Conservation (phyloP, 1,140 invertebrate genomes). For the Philotrypesis tridentata region DNA sequence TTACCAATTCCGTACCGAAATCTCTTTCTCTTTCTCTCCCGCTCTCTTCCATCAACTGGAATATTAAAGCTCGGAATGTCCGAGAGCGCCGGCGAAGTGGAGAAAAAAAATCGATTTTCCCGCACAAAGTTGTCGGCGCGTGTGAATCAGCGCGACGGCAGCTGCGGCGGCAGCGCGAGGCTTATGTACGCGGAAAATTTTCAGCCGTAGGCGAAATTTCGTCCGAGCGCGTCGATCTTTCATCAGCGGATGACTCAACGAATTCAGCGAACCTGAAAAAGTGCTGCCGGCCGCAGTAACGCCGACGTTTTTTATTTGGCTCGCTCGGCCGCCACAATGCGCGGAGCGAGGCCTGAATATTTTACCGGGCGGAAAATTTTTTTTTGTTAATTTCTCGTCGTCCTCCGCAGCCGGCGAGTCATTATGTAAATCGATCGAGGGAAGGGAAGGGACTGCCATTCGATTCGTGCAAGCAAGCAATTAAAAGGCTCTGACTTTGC, state of each 20-base stretch:
- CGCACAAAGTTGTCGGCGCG: constrained; percentile 12
- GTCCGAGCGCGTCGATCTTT: constrained; percentile 47
- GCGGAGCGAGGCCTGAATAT: constrained; percentile 9
- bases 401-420: not conserved
- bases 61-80: not conserved
- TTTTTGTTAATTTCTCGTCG: constrained; percentile 33
- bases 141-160: constrained; percentile 29
- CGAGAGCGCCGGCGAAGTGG: not conserved
- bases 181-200: constrained; percentile 39
- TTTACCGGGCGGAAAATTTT: constrained; percentile 38
- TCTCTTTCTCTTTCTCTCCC: not conserved
- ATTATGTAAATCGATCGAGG: not conserved
- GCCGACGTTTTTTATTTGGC: not conserved
- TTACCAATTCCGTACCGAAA: constrained; percentile 31
- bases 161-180: not conserved
- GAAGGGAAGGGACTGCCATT: no score
- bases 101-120: constrained; percentile 27
- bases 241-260: constrained; percentile 49
- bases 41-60: not conserved
- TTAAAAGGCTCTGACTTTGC: not conserved
- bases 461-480: not conserved
- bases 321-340: not conserved
- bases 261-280: constrained; percentile 47
- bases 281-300: constrained; percentile 22
- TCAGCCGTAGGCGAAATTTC: constrained; percentile 44